Evolutionary conservation across 1,140 invertebrate genomes (phyloP), one percentile per base, ranked within the genome.

Genomic region (Sitophilus oryzae): DNA sequence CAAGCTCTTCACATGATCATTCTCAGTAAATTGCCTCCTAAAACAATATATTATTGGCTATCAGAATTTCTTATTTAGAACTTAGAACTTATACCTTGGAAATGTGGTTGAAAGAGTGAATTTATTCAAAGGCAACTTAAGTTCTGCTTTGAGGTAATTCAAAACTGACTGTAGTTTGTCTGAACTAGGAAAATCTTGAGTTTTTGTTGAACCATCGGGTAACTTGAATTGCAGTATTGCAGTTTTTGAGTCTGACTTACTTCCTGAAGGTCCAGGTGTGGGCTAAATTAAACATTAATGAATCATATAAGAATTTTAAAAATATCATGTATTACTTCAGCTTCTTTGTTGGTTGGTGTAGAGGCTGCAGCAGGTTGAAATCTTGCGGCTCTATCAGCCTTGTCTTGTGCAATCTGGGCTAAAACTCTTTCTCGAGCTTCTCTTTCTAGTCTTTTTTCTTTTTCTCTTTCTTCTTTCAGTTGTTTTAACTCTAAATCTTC

Each of bases 161-260:
- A 64, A 54, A 3, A 73, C 63, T 11, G 68, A 68, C 60, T 68
- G 48, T 60, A 85, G 69, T 25, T 70, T 59, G 59, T 70, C 58
- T 16, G 34, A 53, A 21, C 56, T 61, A 10, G 60, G 55, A 55
- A 78, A 78, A 3, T 72, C 66, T 45, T 74, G 65, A 5, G 68
- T 76, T 38, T 68, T 65, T 3, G 63, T 57, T 0, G 78, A 79
- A 9, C 91, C 91, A 69, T 88, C 84, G 0, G 90, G 85, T 42
- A 93, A 64, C 61, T 87, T 82, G 65, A 95, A 92, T 73, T 93
- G 90, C 37, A 95, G 79, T 46, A 87, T 78, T 0, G 88, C 67
- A 8, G 59, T 60, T 25, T 68, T 65, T 3, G 47, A 47, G 16
- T 45, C 49, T 6, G 38, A 34, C 14, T 48, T 43, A 21, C 34